phyloP scores from a whole-genome alignment of 1,140 invertebrate species.

The Antheraea mylitta region DNA sequence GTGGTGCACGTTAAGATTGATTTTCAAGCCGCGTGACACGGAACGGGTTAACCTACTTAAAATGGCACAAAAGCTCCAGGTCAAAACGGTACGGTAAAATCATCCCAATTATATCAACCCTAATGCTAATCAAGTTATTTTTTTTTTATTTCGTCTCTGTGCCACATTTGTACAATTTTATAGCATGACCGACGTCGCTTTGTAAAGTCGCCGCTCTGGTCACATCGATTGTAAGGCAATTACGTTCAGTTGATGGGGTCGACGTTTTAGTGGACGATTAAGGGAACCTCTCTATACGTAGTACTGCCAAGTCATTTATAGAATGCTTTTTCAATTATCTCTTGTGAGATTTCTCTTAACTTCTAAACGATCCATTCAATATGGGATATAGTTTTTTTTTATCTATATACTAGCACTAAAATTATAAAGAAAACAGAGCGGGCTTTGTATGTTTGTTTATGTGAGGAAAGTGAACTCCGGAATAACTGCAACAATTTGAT shows the following conservation, averaged over 20 bases:
- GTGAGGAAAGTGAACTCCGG: no score
- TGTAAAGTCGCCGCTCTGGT: neutral
- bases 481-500: no score
- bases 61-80: no score
- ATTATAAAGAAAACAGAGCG: no score
- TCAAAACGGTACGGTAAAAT: no score
- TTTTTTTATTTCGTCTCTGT: neutral
- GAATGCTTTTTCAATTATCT: slow-evolving; percentile 7
- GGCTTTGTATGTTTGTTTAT: no score
- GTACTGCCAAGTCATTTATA: neutral
- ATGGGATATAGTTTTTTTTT: neutral
- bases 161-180: neutral
- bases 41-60: no score
- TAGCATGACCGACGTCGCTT: neutral
- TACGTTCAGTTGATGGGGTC: neutral
- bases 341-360: neutral
- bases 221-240: slow-evolving; percentile 1
- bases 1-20: no score
- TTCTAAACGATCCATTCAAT: neutral
- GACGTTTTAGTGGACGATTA: neutral
- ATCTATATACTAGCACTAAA: neutral
- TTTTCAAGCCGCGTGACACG: no score
- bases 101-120: neutral
- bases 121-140: neutral
- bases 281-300: neutral